Evolutionary conservation across 2,113 vertebrate genomes (phyloP), one percentile per base, ranked within the genome.

Genomic region (Pseudolaguvia tuberculata): DNA sequence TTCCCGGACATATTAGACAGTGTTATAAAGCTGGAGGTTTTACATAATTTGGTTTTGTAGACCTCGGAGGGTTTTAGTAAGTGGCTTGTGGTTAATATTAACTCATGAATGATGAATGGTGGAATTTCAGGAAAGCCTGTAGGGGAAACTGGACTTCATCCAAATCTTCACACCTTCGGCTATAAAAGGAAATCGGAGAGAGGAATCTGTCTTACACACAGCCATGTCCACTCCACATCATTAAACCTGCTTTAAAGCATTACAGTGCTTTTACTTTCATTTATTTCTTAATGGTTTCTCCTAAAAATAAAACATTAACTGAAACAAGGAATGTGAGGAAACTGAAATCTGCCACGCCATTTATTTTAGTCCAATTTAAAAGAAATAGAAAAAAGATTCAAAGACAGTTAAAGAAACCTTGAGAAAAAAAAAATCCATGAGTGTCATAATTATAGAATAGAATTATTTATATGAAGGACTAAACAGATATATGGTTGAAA

Each of bases 31-130:
- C 29, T 18, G 42, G n/a, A 50, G 7, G 14, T 13, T 57, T 25
- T 59, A 17, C 57, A 70, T 35, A 15, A 5, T 58, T 73, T 47
- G 21, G 4, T 63, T 71, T 51, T 65, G 23, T 14, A 35, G 39
- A 70, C 8, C 47, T 29, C 25, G 29, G 1, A 9, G 20, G 14
- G 18, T 5, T 14, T 42, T n/a, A n/a, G 52, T 18, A 77, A 59
- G 58, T 63, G 56, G 23, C n/a, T 14, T 9, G 31, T 8, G 8
- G 10, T 70, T 53, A 68, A 56, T 50, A 52, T 47, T 51, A 55
- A 69, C 56, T 68, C 73, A 77, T 73, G 57, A 77, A 80, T 69
- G 68, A 80, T 73, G 70, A 77, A 80, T 62, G 57, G 53, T 59
- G 61, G 45, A 72, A 76, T 52, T 63, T 35, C 31, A 52, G 70